Evolutionary conservation across 2,888 invertebrate genomes (phyloP).

Genomic region (Empis livida): DNA sequence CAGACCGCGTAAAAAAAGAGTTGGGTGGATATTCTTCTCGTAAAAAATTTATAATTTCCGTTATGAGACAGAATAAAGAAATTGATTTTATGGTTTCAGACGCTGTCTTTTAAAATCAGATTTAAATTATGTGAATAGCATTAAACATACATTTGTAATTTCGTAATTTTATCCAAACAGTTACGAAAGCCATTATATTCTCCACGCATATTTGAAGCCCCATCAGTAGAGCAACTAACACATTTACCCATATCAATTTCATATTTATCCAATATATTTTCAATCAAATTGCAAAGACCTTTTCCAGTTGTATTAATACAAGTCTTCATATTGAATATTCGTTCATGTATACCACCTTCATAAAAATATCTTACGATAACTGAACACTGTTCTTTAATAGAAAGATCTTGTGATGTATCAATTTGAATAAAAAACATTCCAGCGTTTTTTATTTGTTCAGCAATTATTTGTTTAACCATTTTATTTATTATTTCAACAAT

Average conservation of each 20-base stretch:
- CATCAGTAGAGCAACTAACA: background rate
- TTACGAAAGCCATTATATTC: background rate
- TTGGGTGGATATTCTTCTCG: too few species aligned
- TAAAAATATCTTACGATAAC: background rate
- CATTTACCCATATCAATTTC: background rate
- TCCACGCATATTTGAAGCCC: background rate
- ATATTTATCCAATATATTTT: background rate
- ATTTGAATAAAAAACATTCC: constrained; percentile 1
- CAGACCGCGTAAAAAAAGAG: too few species aligned
- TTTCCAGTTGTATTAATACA: background rate
- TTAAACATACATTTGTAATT: too few species aligned
- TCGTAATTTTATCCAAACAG: too few species aligned
- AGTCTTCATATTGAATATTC: background rate
- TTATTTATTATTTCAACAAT: constrained; percentile 1
- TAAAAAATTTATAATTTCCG: too few species aligned
- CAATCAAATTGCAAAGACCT: background rate
- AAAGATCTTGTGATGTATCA: constrained; percentile 1
- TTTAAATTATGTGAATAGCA: too few species aligned
- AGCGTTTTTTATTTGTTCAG: constrained; percentile 1
- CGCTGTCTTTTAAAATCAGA: too few species aligned
- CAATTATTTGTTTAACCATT: constrained; percentile 1
- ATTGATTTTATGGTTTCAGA: too few species aligned
- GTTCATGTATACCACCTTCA: background rate
- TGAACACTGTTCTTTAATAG: background rate
- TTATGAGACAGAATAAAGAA: too few species aligned